A percentile compares a stretch with the other conserved stretches of the same genome.
Evolutionary conservation across 2,113 vertebrate species (phyloP).

Genomic region (Connochaetes taurinus): DNA sequence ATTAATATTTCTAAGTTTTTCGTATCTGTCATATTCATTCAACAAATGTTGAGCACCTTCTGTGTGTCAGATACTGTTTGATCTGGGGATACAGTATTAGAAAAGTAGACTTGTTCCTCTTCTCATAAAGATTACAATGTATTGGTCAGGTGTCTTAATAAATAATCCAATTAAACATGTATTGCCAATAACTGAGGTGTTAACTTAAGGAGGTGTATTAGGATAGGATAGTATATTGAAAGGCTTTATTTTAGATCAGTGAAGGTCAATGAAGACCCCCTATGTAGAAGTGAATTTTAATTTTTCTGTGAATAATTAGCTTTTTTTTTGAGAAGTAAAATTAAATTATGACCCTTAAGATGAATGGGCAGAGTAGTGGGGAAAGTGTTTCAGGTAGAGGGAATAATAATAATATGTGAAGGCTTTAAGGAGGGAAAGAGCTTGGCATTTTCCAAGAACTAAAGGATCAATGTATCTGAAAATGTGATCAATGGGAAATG

Average conservation of each 20-base stretch:
- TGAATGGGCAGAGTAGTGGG: not conserved
- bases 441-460: not conserved
- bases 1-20: not conserved
- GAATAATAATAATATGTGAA: not conserved
- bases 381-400: not conserved
- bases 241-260: not conserved
- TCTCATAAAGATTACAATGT: not conserved
- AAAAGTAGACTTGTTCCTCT: not conserved
- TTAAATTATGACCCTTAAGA: not conserved
- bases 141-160: not conserved
- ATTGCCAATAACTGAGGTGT: not conserved
- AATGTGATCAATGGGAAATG: not conserved
- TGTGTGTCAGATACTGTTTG: not conserved
- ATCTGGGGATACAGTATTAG: not conserved
- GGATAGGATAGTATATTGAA: not conserved
- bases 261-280: not conserved
- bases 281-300: not conserved
- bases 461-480: not conserved
- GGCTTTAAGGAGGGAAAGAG: not conserved
- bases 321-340: constrained; percentile 10
- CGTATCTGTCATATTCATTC: not conserved
- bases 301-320: not conserved
- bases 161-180: not conserved
- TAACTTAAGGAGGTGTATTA: not conserved
- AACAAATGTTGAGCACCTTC: not conserved